Evolutionary conservation across 2,797 vertebrate genomes (phyloP).

Genomic region (Myotis pilosus): DNA sequence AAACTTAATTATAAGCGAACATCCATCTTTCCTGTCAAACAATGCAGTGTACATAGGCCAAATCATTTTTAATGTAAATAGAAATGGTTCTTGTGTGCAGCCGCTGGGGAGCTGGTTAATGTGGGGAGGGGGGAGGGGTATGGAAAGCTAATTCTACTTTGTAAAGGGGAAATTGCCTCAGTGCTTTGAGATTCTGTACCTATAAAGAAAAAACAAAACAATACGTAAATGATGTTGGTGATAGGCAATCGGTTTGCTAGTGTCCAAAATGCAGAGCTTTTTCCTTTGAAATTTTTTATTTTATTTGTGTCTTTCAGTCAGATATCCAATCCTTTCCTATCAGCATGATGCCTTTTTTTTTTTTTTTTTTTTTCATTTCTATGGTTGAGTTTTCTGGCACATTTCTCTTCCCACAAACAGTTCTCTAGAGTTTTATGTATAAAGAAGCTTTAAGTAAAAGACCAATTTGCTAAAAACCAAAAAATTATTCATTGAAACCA

Average conservation of each 20-base stretch:
- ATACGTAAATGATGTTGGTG: background rate
- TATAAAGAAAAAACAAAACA: background rate
- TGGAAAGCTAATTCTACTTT: constrained; percentile 56
- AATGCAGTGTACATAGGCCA: constrained; percentile 74
- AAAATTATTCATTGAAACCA: constrained; percentile 52
- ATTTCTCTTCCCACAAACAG: constrained; percentile 39
- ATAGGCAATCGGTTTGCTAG: background rate
- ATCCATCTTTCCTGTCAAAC: constrained; percentile 78
- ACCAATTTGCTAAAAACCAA: constrained; percentile 48
- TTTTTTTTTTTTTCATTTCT: background rate
- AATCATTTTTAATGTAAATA: constrained; percentile 80
- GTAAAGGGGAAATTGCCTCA: constrained; percentile 42
- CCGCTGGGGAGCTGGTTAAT: constrained; percentile 53
- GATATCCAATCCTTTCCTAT: constrained; percentile 16
- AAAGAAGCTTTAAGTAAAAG: constrained; percentile 61
- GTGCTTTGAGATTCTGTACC: constrained; percentile 31
- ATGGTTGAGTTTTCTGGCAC: background rate
- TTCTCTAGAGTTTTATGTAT: constrained; percentile 56
- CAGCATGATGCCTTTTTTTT: background rate
- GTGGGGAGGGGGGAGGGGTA: background rate
- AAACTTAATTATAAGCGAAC: constrained; percentile 79
- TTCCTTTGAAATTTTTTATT: background rate
- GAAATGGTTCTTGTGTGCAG: constrained; percentile 68
- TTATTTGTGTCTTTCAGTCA: background rate
- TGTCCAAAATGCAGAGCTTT: background rate